phyloP scores from a whole-genome alignment of 2,797 vertebrate species.

The Rhinichthys osculus region DNA sequence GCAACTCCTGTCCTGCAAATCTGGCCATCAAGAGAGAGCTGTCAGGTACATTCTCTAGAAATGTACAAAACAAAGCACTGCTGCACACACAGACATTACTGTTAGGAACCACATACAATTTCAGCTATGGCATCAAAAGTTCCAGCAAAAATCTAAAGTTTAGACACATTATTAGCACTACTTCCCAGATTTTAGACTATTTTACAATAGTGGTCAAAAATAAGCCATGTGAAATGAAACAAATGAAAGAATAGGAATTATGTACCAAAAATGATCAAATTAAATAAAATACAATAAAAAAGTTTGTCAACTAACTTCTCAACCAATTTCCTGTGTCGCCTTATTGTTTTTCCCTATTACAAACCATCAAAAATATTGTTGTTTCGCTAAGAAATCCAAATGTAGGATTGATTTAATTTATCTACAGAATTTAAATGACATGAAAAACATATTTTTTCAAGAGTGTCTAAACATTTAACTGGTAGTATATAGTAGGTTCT shows the following conservation, averaged over 20 bases:
- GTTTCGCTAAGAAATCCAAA: background rate
- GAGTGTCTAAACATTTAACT: background rate
- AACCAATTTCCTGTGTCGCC: background rate
- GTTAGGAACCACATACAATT: background rate
- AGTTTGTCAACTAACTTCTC: background rate
- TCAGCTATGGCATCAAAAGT: background rate
- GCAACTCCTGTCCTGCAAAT: conserved; percentile 96
- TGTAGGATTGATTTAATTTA: background rate
- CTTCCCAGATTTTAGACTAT: background rate
- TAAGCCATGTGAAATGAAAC: background rate
- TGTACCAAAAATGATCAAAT: background rate
- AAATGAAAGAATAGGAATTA: background rate
- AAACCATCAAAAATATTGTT: background rate
- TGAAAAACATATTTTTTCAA: background rate
- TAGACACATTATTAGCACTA: background rate
- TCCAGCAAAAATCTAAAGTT: background rate
- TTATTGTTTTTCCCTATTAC: background rate
- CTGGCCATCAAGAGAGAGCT: conserved; percentile 94
- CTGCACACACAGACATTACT: background rate
- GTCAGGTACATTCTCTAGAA: conserved; percentile 78
- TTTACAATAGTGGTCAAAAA: background rate
- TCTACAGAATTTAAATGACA: background rate
- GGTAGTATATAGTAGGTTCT: background rate
- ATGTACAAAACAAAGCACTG: background rate
- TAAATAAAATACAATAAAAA: no score